Percentiles rank a stretch among this genome's conserved stretches.
Evolutionary conservation across 1,140 invertebrate genomes (phyloP).

Genomic region (Pseudomyrmex sp.): DNA sequence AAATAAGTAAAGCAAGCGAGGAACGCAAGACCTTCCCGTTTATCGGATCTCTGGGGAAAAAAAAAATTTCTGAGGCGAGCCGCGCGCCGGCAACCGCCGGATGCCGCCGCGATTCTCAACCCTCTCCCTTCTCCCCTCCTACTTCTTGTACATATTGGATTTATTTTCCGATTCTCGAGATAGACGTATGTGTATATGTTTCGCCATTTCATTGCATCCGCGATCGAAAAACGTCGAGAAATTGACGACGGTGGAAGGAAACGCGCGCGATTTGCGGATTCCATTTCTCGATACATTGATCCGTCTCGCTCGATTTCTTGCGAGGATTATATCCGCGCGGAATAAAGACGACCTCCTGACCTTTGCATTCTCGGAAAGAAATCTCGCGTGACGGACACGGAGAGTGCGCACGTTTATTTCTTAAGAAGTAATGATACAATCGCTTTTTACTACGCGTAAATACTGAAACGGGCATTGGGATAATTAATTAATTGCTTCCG

Average conservation of each 20-base stretch:
- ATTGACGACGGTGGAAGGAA: slow-evolving; percentile 5
- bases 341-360: too few relatives aligned
- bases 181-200: slow-evolving; percentile 9
- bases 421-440: too few relatives aligned
- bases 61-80: not conserved
- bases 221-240: slow-evolving; percentile 20
- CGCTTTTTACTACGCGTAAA: too few relatives aligned
- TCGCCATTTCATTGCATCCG: slow-evolving; percentile 11
- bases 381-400: not conserved
- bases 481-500: too few relatives aligned
- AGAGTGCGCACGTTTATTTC: too few relatives aligned
- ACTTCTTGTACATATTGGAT: not conserved
- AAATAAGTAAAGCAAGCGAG: slow-evolving; percentile 8
- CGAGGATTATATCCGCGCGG: too few relatives aligned
- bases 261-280: not conserved
- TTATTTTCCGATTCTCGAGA: not conserved
- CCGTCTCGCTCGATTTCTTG: not conserved
- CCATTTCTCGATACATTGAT: slow-evolving; percentile 29
- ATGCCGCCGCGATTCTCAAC: not conserved
- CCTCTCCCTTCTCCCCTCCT: too few relatives aligned
- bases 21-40: not conserved
- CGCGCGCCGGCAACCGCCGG: not conserved
- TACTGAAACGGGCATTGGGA: too few relatives aligned
- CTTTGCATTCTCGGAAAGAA: not conserved
- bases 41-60: slow-evolving; percentile 4